These are phyloP conservation scores for Patagioenas fasciata DNA, from an alignment of 2,113 vertebrate genomes.

Conservation along the genomic window DNA sequence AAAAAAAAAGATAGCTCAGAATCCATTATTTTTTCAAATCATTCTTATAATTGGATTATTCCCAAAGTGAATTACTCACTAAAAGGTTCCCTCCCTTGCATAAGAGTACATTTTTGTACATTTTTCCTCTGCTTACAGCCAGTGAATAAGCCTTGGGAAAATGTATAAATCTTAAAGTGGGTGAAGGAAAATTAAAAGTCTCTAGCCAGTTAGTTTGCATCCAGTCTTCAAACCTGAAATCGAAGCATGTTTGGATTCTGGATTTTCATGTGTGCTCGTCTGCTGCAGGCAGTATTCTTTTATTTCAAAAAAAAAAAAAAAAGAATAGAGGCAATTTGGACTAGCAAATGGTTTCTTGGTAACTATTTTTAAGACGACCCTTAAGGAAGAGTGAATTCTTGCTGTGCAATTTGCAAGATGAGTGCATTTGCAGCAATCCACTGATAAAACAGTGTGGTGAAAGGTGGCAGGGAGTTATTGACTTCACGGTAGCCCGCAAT, in stretches of 20 bases:
- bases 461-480: background rate
- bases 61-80: slow-evolving; percentile 8
- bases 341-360: background rate
- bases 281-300: background rate
- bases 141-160: slow-evolving; percentile 11
- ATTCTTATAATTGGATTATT: slow-evolving; percentile 39
- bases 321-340: background rate
- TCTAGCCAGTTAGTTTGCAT: background rate
- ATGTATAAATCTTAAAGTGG: background rate
- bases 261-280: background rate
- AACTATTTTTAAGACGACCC: slow-evolving; percentile 26
- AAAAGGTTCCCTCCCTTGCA: slow-evolving; percentile 20
- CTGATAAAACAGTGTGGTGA: slow-evolving; percentile 32
- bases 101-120: slow-evolving; percentile 6
- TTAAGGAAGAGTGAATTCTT: slow-evolving; percentile 34
- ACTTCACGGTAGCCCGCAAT: background rate
- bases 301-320: slow-evolving; percentile 15
- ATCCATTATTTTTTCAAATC: slow-evolving; percentile 23
- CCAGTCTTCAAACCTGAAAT: background rate
- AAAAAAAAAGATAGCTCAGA: slow-evolving; percentile 16
- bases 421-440: slow-evolving; percentile 32
- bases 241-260: background rate
- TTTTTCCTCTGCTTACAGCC: background rate
- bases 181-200: background rate
- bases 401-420: slow-evolving; percentile 32